Evolutionary conservation across 1,140 invertebrate genomes (phyloP), one percentile per base, ranked within the genome.

Genomic region (Cardiocondyla obscurior): DNA sequence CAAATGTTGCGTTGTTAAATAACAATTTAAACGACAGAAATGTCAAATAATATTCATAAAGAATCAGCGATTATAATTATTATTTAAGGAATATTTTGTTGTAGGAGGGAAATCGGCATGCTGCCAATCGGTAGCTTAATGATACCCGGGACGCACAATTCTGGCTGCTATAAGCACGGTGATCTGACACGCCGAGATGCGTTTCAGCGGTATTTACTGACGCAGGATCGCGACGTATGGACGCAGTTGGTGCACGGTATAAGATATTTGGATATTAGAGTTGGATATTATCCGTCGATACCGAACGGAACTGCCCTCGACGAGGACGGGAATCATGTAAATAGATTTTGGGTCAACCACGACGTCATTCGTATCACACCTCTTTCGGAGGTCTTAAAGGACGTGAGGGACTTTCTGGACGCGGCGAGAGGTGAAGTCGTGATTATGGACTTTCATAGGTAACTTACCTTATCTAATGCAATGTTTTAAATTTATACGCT

Each of bases 221-320:
- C 95, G 25, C 97, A 98, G 92, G 97, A 97, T 90, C 95, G 96
- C 51, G 95, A 96, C 88, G 94, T 98, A 22, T 98, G 97, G 96
- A 95, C 95, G 0, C 97, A 98, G 90, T 94, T 98, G 14, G 96
- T 97, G 1, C 96, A 97, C 90, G 97, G 97, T 36, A 96, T 97
- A 89, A 94, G 97, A 87, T 98, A 97, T 90, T 93, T 98, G 28
- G 97, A 98, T 92, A 95, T 98, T 22, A 95, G 97, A 81, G 94
- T 97, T 72, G 96, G 95, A 74, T 96, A 94, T 88, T 95, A 95
- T 70, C 85, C 93, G 0, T 73, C 85, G 2, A 84, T 83, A 44
- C 74, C 89, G 7, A 93, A 91, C 60, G 91, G 89, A 6, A 88
- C 83, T 10, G 89, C 89, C 1, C 64, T 82, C 10, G 86, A 65